These are phyloP conservation scores for Catalaphyllia jardinei DNA, from an alignment of 64 coral and sea anemone genomes.

Conservation along the genomic window DNA sequence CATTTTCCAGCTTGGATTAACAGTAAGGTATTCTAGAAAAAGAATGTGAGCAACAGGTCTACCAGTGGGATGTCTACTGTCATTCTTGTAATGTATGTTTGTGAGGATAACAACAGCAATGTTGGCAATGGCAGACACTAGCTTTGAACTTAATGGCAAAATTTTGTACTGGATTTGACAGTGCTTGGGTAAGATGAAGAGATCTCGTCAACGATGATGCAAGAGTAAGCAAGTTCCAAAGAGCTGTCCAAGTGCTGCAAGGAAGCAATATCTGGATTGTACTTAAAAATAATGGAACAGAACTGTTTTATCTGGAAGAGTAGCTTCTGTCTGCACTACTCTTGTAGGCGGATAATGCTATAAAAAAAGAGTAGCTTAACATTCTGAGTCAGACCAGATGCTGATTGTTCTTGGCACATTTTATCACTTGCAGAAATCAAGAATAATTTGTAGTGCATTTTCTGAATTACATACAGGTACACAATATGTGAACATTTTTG, in stretches of 20 bases:
- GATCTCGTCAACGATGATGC: neutral
- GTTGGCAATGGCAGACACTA: too few relatives aligned
- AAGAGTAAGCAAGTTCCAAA: neutral
- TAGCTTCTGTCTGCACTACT: too few relatives aligned
- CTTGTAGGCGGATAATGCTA: too few relatives aligned
- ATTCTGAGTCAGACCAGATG: too few relatives aligned
- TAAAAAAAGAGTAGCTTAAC: too few relatives aligned
- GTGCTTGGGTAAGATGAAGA: neutral
- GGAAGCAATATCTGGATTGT: neutral
- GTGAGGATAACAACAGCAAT: neutral
- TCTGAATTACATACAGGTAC: too few relatives aligned
- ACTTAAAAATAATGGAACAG: neutral
- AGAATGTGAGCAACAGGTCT: neutral
- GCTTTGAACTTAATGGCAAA: neutral
- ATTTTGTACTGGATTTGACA: neutral
- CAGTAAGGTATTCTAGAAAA: neutral
- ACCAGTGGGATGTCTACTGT: neutral
- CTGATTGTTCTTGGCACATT: too few relatives aligned
- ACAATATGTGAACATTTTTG: too few relatives aligned
- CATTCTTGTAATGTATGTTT: too few relatives aligned
- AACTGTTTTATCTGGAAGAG: too few relatives aligned
- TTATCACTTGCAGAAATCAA: too few relatives aligned
- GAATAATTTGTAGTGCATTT: too few relatives aligned
- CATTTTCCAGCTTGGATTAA: conserved; percentile 82
- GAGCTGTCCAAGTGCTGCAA: neutral